phyloP scores from a whole-genome alignment of 2,797 vertebrate genomes.

The Bufotes viridis region DNA sequence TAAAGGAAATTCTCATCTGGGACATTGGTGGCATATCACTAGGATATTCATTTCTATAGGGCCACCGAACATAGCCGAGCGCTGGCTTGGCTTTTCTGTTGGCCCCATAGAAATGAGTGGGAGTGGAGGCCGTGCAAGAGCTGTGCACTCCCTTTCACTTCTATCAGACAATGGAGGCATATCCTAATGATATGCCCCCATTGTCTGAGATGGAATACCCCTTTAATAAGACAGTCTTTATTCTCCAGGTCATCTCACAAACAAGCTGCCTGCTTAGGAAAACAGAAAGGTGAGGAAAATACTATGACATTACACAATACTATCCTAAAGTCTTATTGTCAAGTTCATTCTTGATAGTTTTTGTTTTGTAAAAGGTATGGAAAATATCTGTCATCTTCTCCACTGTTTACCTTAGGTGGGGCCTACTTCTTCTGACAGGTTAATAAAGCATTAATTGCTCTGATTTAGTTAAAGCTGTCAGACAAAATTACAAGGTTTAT shows the following conservation, averaged over 20 bases:
- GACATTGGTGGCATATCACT: too few species aligned
- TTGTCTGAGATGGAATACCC: too few species aligned
- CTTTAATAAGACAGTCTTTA: neutral
- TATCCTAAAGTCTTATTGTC: neutral
- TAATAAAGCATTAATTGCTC: slow-evolving; percentile 37
- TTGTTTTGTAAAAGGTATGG: slow-evolving; percentile 22
- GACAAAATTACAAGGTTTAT: slow-evolving; percentile 12
- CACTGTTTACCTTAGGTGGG: slow-evolving; percentile 16
- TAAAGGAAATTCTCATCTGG: too few species aligned
- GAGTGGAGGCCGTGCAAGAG: too few species aligned
- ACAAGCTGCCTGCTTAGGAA: neutral
- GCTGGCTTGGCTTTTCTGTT: too few species aligned
- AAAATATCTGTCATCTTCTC: slow-evolving; percentile 42
- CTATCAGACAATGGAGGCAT: too few species aligned
- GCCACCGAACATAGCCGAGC: too few species aligned
- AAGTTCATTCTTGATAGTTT: slow-evolving; percentile 20
- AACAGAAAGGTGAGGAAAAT: neutral
- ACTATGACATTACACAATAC: neutral
- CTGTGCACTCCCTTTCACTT: too few species aligned
- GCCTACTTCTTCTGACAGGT: slow-evolving; percentile 26
- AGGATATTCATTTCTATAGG: too few species aligned
- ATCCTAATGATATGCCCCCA: too few species aligned
- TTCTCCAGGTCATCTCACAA: neutral
- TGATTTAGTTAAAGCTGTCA: slow-evolving; percentile 28
- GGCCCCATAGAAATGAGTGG: too few species aligned